A percentile compares a stretch with the other conserved stretches of the same genome.
Evolutionary conservation across 2,797 vertebrate genomes (phyloP).

Genomic region (Mormyrus proboscirostris): DNA sequence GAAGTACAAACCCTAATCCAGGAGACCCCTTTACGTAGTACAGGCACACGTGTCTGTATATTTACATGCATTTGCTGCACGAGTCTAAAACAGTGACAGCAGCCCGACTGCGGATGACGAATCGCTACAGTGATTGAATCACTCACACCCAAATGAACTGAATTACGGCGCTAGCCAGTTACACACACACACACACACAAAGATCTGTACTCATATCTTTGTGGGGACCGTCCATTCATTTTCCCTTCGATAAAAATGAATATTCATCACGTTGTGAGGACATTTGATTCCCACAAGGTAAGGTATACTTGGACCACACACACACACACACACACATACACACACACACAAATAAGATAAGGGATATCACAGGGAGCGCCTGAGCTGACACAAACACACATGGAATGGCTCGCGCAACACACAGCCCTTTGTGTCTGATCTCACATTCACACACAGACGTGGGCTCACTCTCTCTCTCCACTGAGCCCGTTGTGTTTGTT

Average conservation of each 20-base stretch:
- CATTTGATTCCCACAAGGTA: not conserved
- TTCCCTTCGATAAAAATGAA: too few relatives aligned
- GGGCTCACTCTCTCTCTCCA: not conserved
- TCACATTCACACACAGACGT: not conserved
- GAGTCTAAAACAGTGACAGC: not conserved
- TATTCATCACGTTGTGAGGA: not conserved
- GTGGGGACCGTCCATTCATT: not conserved
- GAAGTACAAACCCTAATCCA: not conserved
- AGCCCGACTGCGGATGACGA: not conserved
- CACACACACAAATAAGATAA: conserved; percentile 4
- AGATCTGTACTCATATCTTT: not conserved
- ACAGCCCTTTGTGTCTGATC: conserved; percentile 2
- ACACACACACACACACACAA: not conserved
- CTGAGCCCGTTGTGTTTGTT: not conserved
- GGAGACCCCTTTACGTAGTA: not conserved
- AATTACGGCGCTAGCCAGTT: not conserved
- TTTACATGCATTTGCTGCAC: not conserved
- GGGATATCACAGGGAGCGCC: not conserved
- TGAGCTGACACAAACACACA: conserved; percentile 5
- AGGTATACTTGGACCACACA: not conserved
- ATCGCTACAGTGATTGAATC: not conserved
- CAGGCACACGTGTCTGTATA: not conserved
- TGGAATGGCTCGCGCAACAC: not conserved
- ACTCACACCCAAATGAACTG: not conserved
- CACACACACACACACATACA: not conserved